Evolutionary conservation across 1,140 invertebrate species (phyloP).

Genomic region (Cydia pomonella): DNA sequence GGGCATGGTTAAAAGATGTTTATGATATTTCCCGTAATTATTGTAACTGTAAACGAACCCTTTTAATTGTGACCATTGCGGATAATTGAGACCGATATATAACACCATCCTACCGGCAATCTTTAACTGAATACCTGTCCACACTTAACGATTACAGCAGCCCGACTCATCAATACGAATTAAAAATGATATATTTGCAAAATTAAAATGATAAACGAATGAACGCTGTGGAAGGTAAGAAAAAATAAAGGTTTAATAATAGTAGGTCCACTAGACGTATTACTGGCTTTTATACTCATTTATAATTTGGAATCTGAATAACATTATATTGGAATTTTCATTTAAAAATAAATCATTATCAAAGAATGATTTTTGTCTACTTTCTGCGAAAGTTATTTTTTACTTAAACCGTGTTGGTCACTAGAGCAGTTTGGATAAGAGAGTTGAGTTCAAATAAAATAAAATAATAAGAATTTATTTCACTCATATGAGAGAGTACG

Average conservation of each 20-base stretch:
- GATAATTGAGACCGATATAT: constrained; percentile 46
- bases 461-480: neutral
- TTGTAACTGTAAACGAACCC: constrained; percentile 54
- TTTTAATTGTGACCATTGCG: constrained; percentile 52
- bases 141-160: constrained; percentile 18
- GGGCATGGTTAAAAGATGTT: constrained; percentile 48
- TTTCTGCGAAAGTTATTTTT: too few relatives aligned
- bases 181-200: constrained; percentile 11
- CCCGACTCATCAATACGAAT: constrained; percentile 9
- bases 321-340: too few relatives aligned
- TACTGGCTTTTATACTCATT: too few relatives aligned
- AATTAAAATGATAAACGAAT: constrained; percentile 13
- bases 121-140: constrained; percentile 3
- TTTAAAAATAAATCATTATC: too few relatives aligned
- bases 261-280: neutral
- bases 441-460: too few relatives aligned
- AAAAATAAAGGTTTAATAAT: neutral
- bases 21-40: constrained; percentile 73
- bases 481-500: constrained; percentile 23
- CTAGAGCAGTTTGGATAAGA: too few relatives aligned
- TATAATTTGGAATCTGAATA: too few relatives aligned
- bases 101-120: constrained; percentile 26
- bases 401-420: too few relatives aligned
- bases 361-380: too few relatives aligned
- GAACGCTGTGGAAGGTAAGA: neutral